Evolutionary conservation across 2,888 invertebrate genomes (phyloP), one percentile per base, ranked within the genome.

Genomic region (Diabrotica balteata): DNA sequence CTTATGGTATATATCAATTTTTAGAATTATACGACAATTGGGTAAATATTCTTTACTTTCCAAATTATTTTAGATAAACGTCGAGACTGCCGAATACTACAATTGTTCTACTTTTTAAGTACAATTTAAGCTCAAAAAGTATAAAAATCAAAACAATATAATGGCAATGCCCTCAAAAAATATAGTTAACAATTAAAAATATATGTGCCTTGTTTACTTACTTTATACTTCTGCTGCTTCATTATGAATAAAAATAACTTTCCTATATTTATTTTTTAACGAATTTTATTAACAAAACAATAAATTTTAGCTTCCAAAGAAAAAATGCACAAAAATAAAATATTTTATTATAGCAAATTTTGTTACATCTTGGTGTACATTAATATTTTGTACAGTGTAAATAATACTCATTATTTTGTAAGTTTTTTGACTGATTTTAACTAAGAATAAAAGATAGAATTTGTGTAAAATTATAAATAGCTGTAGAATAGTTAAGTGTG

Each of bases 381-480:
- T 67, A 58, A 32, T 63, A 55, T 63, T 46, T 42, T 69, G 69
- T 69, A 69, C 66, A 69, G 69, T 69, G 69, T 69, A 69, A 66
- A 69, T 69, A 69, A 63, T 66, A 66, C 65, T 66, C 63, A 66
- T 51, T 65, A 61, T 52, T 32, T 63, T 65, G 9, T 67, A 70
- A 68, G 66, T 65, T 67, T 32, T 64, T 67, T 64, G 72, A 72
- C 72, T 72, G 72, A 72, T 68, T 64, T 66, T 67, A 59, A 17
- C 64, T 17, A 64, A 60, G 55, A 55, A 68, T 47, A 46, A 49
- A 32, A 32, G 4, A 57, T 60, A 52, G 49, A 67, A 57, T 49
- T 63, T 58, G 53, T 63, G 63, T 57, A 57, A 57, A 57, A 64
- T 64, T 57, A 64, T 61, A 68, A 55, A 54, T 61, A 53, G 49